phyloP scores from a whole-genome alignment of 2,888 invertebrate species.

The Buathra laborator region DNA sequence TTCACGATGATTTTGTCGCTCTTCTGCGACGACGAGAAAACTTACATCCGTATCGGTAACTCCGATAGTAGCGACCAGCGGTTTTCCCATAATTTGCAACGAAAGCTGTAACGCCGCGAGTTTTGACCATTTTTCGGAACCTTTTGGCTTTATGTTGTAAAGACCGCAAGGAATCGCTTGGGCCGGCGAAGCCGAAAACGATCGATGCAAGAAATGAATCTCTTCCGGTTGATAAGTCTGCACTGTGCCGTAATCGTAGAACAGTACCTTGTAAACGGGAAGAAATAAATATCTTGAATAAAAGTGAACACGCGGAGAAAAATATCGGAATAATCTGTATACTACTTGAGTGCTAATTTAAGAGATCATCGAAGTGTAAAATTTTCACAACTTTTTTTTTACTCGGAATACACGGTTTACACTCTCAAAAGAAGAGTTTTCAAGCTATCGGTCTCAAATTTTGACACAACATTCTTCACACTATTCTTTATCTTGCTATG shows the following conservation, averaged over 20 bases:
- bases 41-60: slow-evolving; percentile 74
- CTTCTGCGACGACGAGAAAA: not conserved
- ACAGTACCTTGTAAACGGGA: slow-evolving; percentile 76
- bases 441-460: no score
- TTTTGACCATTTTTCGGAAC: slow-evolving; percentile 73
- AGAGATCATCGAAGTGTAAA: no score
- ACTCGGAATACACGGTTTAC: no score
- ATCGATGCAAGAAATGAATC: slow-evolving; percentile 78
- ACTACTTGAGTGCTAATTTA: no score
- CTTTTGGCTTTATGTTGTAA: slow-evolving; percentile 75
- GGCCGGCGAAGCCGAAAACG: slow-evolving; percentile 79
- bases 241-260: slow-evolving; percentile 83
- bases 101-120: slow-evolving; percentile 71
- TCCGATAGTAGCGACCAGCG: slow-evolving; percentile 75
- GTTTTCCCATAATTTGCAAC: slow-evolving; percentile 64
- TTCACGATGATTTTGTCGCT: not conserved
- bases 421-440: no score
- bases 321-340: not conserved
- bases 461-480: no score
- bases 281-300: slow-evolving; percentile 22
- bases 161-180: slow-evolving; percentile 82
- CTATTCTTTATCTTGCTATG: no score
- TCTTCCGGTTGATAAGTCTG: slow-evolving; percentile 74
- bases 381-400: no score
- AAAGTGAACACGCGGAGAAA: not conserved